These are phyloP conservation scores for Vireo griseus DNA, from an alignment of 2,797 vertebrate species.

Conservation along the genomic window DNA sequence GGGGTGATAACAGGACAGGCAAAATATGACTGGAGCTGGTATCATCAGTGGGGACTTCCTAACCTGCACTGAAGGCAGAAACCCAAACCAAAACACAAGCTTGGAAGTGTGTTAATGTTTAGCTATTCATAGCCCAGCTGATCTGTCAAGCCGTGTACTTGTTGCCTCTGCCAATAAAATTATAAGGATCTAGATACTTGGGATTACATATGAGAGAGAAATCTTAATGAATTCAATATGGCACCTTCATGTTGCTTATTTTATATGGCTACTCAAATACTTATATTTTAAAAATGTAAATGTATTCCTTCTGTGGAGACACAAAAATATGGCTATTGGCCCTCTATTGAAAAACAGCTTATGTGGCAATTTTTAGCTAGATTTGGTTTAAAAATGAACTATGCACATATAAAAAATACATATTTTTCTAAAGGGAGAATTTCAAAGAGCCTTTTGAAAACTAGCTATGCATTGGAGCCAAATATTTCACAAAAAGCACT, in stretches of 20 bases:
- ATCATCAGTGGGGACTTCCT: not conserved
- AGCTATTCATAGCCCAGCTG: not conserved
- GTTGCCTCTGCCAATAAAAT: not conserved
- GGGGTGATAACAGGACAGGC: not conserved
- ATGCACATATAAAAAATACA: not conserved
- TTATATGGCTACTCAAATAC: conserved; percentile 7
- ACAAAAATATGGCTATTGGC: not conserved
- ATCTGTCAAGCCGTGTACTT: not conserved
- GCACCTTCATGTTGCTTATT: conserved; percentile 12
- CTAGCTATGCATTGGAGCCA: conserved; percentile 25
- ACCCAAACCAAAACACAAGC: not conserved
- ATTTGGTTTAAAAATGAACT: conserved; percentile 17
- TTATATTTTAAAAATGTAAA: not conserved
- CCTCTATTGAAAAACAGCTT: not conserved
- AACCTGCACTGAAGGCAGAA: not conserved
- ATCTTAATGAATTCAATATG: conserved; percentile 26
- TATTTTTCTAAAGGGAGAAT: not conserved
- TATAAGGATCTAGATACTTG: not conserved
- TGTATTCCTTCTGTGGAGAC: not conserved
- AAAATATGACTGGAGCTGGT: not conserved
- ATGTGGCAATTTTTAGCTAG: conserved; percentile 21
- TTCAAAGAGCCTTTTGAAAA: conserved; percentile 51
- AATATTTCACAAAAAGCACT: conserved; percentile 23
- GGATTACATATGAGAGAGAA: not conserved
- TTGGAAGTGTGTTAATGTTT: not conserved